Evolutionary conservation across 1,140 invertebrate species (phyloP).

Genomic region (Colletes gigas): DNA sequence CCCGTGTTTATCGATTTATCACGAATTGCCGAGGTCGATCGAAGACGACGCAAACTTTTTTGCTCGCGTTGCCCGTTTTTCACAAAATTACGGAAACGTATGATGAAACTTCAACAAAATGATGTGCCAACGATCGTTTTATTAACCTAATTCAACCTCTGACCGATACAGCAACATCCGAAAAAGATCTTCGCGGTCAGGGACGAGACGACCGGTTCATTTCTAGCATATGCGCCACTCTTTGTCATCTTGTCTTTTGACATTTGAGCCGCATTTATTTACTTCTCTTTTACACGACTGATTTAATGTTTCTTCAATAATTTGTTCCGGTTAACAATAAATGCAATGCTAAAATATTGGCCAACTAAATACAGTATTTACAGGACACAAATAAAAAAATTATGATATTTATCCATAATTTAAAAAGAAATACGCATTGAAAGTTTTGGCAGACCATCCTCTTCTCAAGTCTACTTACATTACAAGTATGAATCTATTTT

Average conservation of each 20-base stretch:
- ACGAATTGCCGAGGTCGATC: not conserved
- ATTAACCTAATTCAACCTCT: conserved; percentile 40
- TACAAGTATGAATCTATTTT: too few relatives aligned
- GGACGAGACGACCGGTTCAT: conserved; percentile 25
- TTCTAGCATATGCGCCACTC: conserved; percentile 19
- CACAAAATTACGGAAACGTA: not conserved
- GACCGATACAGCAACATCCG: conserved; percentile 22
- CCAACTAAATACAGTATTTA: too few relatives aligned
- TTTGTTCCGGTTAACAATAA: too few relatives aligned
- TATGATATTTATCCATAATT: not conserved
- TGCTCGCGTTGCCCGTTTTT: not conserved
- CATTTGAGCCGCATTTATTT: conserved; percentile 15
- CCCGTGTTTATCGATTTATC: not conserved
- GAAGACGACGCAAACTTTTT: not conserved
- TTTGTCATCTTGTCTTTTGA: conserved; percentile 18
- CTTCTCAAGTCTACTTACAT: too few relatives aligned
- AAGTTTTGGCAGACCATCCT: too few relatives aligned
- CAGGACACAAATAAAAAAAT: too few relatives aligned
- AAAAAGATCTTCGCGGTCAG: conserved; percentile 46
- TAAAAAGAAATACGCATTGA: not conserved
- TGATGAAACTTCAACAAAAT: not conserved
- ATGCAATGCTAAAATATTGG: not conserved
- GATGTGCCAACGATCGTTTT: not conserved
- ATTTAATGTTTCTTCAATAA: not conserved
- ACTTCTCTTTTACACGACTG: not conserved